Evolutionary conservation across 2,797 vertebrate genomes (phyloP), one percentile per base, ranked within the genome.

Genomic region (Tadarida brasiliensis): DNA sequence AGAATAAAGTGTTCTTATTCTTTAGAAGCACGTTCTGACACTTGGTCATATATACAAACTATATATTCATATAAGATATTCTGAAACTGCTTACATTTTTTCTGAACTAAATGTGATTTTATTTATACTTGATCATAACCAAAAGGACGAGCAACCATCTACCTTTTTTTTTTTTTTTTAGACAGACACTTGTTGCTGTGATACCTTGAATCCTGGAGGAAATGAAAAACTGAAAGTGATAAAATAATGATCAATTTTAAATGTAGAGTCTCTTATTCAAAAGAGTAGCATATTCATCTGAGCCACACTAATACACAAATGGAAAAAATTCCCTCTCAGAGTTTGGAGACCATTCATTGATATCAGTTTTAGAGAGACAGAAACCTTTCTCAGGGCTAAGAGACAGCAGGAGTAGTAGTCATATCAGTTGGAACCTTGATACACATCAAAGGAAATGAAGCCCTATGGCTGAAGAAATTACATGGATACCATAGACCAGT

Each of bases 381-480:
- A 97, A 98, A 98, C 85, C 90, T 98, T 97, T 98, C 96, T 98
- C 95, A 98, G 97, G 97, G 97, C 97, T 98, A 98, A 96, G 96
- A 98, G 97, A 98, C 97, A 98, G 98, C 97, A 98, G 97, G 98
- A 98, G 96, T 92, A 92, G 96, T 97, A 97, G 92, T 91, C 97
- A 97, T 95, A 98, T 96, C 97, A 98, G 97, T 97, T 97, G 98
- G 97, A 98, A 98, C 96, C 96, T 97, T 97, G 98, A 98, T 97
- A 97, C 96, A 98, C 96, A 98, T 98, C 98, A 98, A 98, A 98
- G 97, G 92, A 98, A 98, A 97, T 97, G 96, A 98, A 98, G 97
- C 98, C 98, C 98, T 98, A 96, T 98, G 97, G 98, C 97, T 98
- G 97, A 97, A 98, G 97, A 98, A 98, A 98, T 98, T 98, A 98